Evolutionary conservation across 2,113 vertebrate genomes (phyloP).

Genomic region (Oreamnos americanus): DNA sequence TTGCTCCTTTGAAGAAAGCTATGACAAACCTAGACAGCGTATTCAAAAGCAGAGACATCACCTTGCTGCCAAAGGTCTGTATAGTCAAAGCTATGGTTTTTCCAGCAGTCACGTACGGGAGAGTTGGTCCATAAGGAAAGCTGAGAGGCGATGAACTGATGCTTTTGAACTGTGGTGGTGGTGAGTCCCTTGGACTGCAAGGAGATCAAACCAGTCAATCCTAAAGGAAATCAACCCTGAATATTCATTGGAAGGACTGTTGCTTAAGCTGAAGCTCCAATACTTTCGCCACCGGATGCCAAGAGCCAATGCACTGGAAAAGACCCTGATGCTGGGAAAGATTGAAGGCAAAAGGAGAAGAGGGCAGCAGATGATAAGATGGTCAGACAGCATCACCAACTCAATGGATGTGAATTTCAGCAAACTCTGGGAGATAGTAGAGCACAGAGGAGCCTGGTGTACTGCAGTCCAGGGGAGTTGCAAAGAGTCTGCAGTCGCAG

Average conservation of each 20-base stretch:
- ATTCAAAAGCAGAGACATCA: neutral
- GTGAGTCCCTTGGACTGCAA: neutral
- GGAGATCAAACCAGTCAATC: neutral
- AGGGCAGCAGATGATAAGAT: neutral
- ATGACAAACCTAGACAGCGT: neutral
- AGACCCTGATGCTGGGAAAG: neutral
- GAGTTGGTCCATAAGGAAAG: neutral
- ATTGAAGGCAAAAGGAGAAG: neutral
- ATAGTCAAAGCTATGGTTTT: neutral
- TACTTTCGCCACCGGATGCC: neutral
- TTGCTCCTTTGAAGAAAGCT: neutral
- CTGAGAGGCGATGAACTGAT: neutral
- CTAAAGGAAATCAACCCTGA: neutral
- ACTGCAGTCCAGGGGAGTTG: neutral
- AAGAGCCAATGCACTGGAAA: neutral
- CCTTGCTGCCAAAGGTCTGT: neutral
- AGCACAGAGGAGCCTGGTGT: neutral
- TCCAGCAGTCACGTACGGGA: neutral
- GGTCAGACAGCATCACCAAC: neutral
- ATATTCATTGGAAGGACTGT: neutral
- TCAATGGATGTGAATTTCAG: neutral
- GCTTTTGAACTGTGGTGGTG: neutral
- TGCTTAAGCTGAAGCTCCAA: neutral
- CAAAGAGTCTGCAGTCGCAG: neutral
- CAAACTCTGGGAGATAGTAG: neutral